phyloP scores from a whole-genome alignment of 2,113 vertebrate genomes.

The Phalacrocorax pelagicus region DNA sequence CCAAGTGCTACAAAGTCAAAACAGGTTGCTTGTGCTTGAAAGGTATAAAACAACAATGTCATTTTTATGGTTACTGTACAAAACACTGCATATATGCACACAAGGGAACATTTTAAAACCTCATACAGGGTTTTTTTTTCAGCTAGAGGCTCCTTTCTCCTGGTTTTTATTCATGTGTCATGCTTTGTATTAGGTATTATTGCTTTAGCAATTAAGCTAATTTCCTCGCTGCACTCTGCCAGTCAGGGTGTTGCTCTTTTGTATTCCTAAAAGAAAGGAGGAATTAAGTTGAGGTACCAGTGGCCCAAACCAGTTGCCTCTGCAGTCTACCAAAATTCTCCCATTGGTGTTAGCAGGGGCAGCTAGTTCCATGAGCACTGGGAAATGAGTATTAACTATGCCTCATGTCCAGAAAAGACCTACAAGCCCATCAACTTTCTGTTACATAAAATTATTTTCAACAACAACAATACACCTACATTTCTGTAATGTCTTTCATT shows the following conservation, averaged over 20 bases:
- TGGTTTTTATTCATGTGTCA: slow-evolving; percentile 46
- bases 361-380: not conserved
- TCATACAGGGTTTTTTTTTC: not conserved
- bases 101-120: slow-evolving; percentile 37
- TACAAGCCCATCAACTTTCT: slow-evolving; percentile 2
- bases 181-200: slow-evolving; percentile 28
- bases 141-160: not conserved
- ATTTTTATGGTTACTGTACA: slow-evolving; percentile 62
- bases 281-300: not conserved
- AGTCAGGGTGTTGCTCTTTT: not conserved
- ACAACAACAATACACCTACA: slow-evolving; percentile 47
- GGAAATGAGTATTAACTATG: not conserved
- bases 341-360: not conserved
- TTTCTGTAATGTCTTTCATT: slow-evolving; percentile 47
- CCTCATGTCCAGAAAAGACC: not conserved
- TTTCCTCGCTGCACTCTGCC: slow-evolving; percentile 32
- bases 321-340: not conserved
- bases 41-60: slow-evolving; percentile 56
- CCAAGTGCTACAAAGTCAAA: slow-evolving; percentile 52
- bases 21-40: slow-evolving; percentile 60
- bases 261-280: not conserved
- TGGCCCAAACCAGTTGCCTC: not conserved
- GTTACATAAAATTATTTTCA: slow-evolving; percentile 50
- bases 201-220: slow-evolving; percentile 47
- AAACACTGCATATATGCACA: slow-evolving; percentile 46